Evolutionary conservation across 1,140 invertebrate genomes (phyloP).

Genomic region (Odontomachus brunneus): DNA sequence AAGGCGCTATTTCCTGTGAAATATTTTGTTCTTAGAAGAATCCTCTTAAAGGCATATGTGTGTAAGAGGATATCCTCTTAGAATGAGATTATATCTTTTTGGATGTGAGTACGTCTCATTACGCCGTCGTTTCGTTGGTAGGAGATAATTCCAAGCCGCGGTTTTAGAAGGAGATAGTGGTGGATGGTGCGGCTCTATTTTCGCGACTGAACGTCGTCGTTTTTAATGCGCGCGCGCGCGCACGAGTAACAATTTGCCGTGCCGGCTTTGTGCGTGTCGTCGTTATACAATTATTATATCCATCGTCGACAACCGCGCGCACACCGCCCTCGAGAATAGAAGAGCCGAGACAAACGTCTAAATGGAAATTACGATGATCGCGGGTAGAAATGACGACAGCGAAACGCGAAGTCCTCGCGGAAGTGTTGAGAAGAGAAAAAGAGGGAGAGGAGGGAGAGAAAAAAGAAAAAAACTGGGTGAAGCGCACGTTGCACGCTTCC

Average conservation of each 20-base stretch:
- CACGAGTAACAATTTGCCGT: no score
- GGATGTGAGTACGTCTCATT: no score
- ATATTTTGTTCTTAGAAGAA: no score
- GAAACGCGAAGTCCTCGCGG: background rate
- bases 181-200: background rate
- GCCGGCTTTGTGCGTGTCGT: no score
- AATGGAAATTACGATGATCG: constrained; percentile 68
- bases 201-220: background rate
- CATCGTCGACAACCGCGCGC: no score
- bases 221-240: no score
- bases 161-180: no score
- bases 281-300: background rate
- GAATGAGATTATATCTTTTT: no score
- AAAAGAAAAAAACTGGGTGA: constrained; percentile 22
- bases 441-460: background rate
- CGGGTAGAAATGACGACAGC: constrained; percentile 40
- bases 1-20: no score
- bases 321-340: constrained; percentile 35
- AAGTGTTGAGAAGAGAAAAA: constrained; percentile 1
- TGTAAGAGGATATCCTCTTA: no score
- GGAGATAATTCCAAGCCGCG: background rate
- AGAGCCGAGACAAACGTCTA: constrained; percentile 54
- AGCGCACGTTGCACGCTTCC: constrained; percentile 15
- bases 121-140: no score
- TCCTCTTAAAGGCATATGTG: no score